Base-by-base conservation (phyloP, 1,140 invertebrate species). In the Drosophila littoralis region DNA sequence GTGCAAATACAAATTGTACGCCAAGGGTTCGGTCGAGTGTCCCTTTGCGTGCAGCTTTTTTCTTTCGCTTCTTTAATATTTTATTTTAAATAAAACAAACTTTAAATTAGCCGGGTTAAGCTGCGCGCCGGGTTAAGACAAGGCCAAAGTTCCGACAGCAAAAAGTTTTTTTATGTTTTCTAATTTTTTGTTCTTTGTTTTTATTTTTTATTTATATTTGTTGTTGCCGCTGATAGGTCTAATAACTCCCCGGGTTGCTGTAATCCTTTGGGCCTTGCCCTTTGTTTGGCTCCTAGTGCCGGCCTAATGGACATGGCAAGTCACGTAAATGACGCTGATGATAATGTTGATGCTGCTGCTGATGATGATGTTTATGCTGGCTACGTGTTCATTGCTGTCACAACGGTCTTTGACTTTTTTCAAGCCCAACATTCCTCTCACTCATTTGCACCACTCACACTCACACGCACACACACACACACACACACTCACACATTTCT, bases 91-190 rank as follows among this genome's bases (percentile, higher is more conserved):
- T 84, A 86, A 88, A 77, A 64, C 76, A 79, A 88, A 86, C 79
- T 86, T 86, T 83, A 88, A 88, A 86, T 88, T 86, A 88, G 83
- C 82, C 58, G 72, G 83, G 83, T 83, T 86, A 83, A 86, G 79
- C 79, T 70, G 68, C 81, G 61, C 63, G 67, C 64, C 74, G 77
- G 69, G 69, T 77, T 78, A 81, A 72, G 75, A 76, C 76, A 79
- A 88, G 68, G 79, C 83, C 76, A 79, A 88, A 88, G 83, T 77
- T 86, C 66, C 48, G 81, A 79, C 59, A 73, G 57, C 28, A 45
- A 63, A 54, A 67, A 43, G 45, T 57, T 64, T 75, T 63, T 59
- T 15, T 50, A 33, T 35, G 33, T 46, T 35, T 40, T 51, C 57
- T 36, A 33, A 10, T 55, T 51, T 60, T 55, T 71, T 46, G 66